phyloP scores from a whole-genome alignment of 2,888 invertebrate genomes.

The Tolmerus cingulatus region DNA sequence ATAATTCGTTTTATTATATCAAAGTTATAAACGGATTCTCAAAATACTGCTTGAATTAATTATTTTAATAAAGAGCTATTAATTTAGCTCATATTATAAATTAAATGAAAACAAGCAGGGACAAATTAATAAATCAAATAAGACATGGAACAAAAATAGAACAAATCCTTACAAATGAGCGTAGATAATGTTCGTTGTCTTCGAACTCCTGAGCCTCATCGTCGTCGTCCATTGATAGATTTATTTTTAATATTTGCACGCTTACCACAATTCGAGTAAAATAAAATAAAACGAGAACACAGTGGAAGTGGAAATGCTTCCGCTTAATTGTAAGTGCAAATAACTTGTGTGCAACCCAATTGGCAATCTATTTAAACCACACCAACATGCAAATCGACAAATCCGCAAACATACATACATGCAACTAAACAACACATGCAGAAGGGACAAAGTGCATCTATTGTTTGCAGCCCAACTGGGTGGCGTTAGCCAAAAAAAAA shows the following conservation, averaged over 20 bases:
- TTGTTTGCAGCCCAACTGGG: not conserved
- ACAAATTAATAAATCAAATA: not conserved
- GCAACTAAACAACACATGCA: not conserved
- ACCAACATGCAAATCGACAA: not conserved
- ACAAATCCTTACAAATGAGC: not conserved
- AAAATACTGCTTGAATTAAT: not conserved
- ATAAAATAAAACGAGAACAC: not conserved
- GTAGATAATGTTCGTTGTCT: not conserved
- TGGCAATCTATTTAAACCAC: not conserved
- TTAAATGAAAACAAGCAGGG: not conserved
- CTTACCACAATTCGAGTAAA: not conserved
- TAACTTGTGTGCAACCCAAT: conserved; percentile 15
- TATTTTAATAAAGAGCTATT: not conserved
- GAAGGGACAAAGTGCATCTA: not conserved
- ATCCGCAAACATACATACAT: not conserved
- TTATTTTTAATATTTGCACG: not conserved
- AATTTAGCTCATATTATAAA: not conserved
- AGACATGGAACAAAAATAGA: not conserved
- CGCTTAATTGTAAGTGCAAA: conserved; percentile 10
- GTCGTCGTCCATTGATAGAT: not conserved
- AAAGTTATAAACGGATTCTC: not conserved
- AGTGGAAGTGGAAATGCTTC: conserved; percentile 19
- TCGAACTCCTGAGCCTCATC: not conserved
- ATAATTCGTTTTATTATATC: not conserved
- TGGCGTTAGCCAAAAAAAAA: conserved; percentile 21